Conservation (phyloP, 2,113 vertebrate species). For the Caretta caretta region DNA sequence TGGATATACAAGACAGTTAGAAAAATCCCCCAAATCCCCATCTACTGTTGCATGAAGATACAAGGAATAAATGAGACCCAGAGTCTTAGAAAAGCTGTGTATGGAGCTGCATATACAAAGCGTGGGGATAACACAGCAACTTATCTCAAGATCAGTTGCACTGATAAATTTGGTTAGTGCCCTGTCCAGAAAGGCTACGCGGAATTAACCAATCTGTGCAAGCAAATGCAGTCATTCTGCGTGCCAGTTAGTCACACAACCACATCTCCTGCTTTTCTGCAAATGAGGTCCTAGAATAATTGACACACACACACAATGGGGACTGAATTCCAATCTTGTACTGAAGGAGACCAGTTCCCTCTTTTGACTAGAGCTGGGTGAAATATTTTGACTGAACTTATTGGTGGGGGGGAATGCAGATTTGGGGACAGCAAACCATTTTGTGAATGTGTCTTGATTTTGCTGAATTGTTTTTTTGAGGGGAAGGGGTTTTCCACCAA, state of each 20-base stretch:
- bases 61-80: not conserved
- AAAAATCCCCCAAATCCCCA: conserved; percentile 3
- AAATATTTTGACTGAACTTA: not conserved
- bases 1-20: not conserved
- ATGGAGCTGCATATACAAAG: not conserved
- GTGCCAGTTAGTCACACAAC: not conserved
- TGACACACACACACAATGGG: not conserved
- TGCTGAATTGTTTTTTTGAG: no score
- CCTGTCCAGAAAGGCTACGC: rapidly evolving
- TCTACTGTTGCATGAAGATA: not conserved
- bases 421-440: not conserved
- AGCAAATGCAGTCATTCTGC: not conserved
- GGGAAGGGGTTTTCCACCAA: no score
- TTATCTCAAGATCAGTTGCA: not conserved
- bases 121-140: not conserved
- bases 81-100: not conserved
- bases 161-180: not conserved
- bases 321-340: not conserved
- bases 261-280: not conserved
- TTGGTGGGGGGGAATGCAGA: not conserved
- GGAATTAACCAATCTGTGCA: not conserved
- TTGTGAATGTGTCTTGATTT: not conserved
- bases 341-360: not conserved
- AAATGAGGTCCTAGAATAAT: not conserved
- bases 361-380: not conserved